Evolutionary conservation across 2,888 invertebrate genomes (phyloP), one percentile per base, ranked within the genome.

Genomic region (Phaedon cochleariae): DNA sequence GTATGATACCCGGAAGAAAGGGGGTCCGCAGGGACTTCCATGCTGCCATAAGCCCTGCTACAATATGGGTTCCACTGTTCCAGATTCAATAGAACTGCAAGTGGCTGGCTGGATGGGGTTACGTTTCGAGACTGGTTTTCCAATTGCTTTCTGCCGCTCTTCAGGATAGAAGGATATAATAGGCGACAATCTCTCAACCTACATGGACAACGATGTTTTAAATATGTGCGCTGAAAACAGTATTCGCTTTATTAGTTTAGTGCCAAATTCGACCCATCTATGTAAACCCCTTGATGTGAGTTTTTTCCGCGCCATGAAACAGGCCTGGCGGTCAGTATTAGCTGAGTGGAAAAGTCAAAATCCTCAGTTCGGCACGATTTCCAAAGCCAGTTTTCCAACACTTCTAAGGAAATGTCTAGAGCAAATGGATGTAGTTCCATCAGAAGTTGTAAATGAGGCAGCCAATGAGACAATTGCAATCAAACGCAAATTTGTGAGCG

Each of bases 141-240:
- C n/a, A n/a, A n/a, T n/a, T n/a, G n/a, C n/a, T n/a, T n/a, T n/a
- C n/a, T n/a, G n/a, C n/a, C n/a, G n/a, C n/a, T n/a, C n/a, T n/a
- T n/a, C n/a, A n/a, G n/a, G n/a, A n/a, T n/a, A n/a, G n/a, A n/a
- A n/a, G n/a, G n/a, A n/a, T n/a, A n/a, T n/a, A n/a, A n/a, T n/a
- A n/a, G n/a, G n/a, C n/a, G n/a, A n/a, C n/a, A n/a, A n/a, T n/a
- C n/a, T n/a, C n/a, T n/a, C n/a, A n/a, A n/a, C n/a, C n/a, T n/a
- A n/a, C n/a, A n/a, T n/a, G n/a, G n/a, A n/a, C n/a, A n/a, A 57
- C 15, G 20, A 15, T 20, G 57, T 57, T 18, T 31, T 37, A 15
- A 45, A 29, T 6, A 18, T 17, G 18, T 59, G 48, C 45, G 31
- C 26, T 2, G 48, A 59, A 48, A 48, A 59, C n/a, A 45, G 48